Evolutionary conservation across 2,113 vertebrate species (phyloP).

Genomic region (Leptodactylus fuscus): DNA sequence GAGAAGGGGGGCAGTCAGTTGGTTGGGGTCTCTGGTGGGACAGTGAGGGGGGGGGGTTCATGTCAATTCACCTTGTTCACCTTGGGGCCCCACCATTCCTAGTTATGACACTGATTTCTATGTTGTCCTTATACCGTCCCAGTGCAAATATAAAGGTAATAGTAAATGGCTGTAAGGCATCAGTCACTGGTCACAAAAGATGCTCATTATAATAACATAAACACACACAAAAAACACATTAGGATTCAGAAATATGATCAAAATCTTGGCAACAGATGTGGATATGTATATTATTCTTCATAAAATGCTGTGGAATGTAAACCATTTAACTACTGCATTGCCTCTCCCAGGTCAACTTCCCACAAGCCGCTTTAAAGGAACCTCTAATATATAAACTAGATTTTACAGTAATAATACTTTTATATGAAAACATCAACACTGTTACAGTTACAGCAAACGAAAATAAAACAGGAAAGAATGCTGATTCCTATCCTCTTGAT

Average conservation of each 20-base stretch:
- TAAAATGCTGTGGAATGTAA: not conserved
- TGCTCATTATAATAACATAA: constrained; percentile 33
- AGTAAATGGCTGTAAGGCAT: constrained; percentile 20
- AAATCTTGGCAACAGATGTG: constrained; percentile 38
- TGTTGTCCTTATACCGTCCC: constrained; percentile 8
- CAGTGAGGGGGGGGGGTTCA: too few relatives aligned
- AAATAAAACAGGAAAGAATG: not conserved
- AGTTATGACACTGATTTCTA: too few relatives aligned
- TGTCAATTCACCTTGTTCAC: too few relatives aligned
- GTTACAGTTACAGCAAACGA: not conserved
- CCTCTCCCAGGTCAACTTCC: not conserved
- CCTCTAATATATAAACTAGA: not conserved
- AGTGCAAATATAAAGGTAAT: not conserved
- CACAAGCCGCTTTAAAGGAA: not conserved
- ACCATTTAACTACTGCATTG: constrained; percentile 12
- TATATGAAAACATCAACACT: not conserved
- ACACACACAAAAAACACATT: constrained; percentile 40
- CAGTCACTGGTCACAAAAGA: constrained; percentile 20
- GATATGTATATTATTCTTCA: constrained; percentile 33
- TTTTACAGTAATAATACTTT: not conserved
- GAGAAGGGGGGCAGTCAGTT: too few relatives aligned
- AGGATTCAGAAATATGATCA: constrained; percentile 39
- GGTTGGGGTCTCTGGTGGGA: too few relatives aligned
- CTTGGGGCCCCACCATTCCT: too few relatives aligned
- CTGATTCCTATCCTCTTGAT: not conserved